These are phyloP conservation scores for Mycalesis mineus DNA, from an alignment of 2,888 invertebrate species.

Conservation along the genomic window DNA sequence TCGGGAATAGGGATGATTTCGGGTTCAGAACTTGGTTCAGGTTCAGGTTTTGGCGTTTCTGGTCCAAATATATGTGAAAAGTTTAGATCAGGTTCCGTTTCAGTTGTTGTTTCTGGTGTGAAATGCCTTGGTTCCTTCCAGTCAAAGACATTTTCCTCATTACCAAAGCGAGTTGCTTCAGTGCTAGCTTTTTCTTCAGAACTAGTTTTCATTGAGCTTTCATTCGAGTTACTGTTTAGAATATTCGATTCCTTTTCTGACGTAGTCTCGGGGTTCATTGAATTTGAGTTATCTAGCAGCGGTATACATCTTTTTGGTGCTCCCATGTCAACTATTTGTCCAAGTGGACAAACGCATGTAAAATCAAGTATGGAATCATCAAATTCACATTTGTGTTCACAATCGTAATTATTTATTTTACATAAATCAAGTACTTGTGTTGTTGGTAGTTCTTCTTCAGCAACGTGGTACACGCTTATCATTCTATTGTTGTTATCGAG, in stretches of 20 bases:
- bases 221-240: slow-evolving; percentile 39
- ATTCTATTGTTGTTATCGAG: slow-evolving; percentile 72
- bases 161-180: slow-evolving; percentile 34
- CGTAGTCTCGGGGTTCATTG: slow-evolving; percentile 33
- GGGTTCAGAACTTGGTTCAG: slow-evolving; percentile 29
- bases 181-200: slow-evolving; percentile 44
- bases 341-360: slow-evolving; percentile 81
- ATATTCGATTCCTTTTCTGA: slow-evolving; percentile 20
- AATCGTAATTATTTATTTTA: slow-evolving; percentile 80
- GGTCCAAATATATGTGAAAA: slow-evolving; percentile 30
- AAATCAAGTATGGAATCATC: slow-evolving; percentile 81
- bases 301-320: slow-evolving; percentile 66
- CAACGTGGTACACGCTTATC: slow-evolving; percentile 73
- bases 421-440: slow-evolving; percentile 81
- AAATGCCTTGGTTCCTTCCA: slow-evolving; percentile 54
- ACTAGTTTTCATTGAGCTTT: slow-evolving; percentile 41
- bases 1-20: slow-evolving; percentile 37
- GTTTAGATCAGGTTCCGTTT: slow-evolving; percentile 31
- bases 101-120: slow-evolving; percentile 35
- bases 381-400: slow-evolving; percentile 83
- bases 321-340: slow-evolving; percentile 57
- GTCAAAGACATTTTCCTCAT: slow-evolving; percentile 44
- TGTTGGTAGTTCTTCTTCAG: slow-evolving; percentile 57
- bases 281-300: slow-evolving; percentile 43
- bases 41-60: slow-evolving; percentile 31